Evolutionary conservation across 2,797 vertebrate species (phyloP), one percentile per base, ranked within the genome.

Genomic region (Thunnus albacares): DNA sequence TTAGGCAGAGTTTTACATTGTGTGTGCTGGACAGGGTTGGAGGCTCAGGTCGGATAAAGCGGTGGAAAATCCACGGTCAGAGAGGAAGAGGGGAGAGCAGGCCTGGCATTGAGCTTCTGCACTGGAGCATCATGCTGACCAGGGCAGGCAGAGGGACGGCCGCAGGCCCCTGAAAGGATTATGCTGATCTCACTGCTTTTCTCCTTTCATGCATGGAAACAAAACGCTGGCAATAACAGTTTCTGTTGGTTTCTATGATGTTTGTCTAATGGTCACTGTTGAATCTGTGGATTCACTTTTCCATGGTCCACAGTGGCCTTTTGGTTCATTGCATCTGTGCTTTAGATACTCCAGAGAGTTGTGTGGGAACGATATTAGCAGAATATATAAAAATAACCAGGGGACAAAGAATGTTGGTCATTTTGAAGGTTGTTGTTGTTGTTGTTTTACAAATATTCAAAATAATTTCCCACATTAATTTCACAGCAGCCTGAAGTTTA

Each of bases 1-100:
- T 96, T 96, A 95, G 93, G 79, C 91, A 92, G 93, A 94, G 89
- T 85, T 95, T 95, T 94, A 89, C 93, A 93, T 96, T 96, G 93
- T 95, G 84, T 80, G 66, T 77, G 74, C 77, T 88, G 81, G 87
- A 75, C 60, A 80, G 71, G 82, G 87, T 75, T 79, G 87, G 81
- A 72, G 91, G 93, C 90, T 93, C 85, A 94, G 87, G 84, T 83
- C 53, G 75, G 87, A 94, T 94, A 95, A 96, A 95, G 94, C 91
- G 49, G 76, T 94, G 88, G 93, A 95, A 95, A 96, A 94, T 93
- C 95, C 93, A 93, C 57, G 83, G 90, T 86, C 92, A 89, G 79
- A 90, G 91, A 90, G 91, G 83, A 87, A 90, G 91, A 89, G 88
- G 83, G 88, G 82, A 83, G 81, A 77, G 89, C 83, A 68, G 87